Evolutionary conservation across 2,113 vertebrate genomes (phyloP), one percentile per base, ranked within the genome.

Genomic region (Plotosus lineatus): DNA sequence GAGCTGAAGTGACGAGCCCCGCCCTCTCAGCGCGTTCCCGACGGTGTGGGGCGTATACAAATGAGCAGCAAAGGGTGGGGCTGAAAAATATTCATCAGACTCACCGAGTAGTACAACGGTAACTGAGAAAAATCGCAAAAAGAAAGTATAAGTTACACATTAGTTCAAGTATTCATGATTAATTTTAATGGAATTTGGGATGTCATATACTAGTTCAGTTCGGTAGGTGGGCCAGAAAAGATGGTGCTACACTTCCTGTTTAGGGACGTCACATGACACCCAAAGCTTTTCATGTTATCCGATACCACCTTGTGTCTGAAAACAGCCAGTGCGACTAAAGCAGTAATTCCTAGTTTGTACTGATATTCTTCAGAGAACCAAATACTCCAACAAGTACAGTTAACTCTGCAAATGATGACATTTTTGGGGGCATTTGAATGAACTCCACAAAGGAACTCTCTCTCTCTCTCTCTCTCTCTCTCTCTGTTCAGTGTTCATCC

Each of bases 1-100:
- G 44, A 33, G 28, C 26, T 33, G 15, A 48, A 48, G 68, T 50
- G 44, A 71, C 76, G 75, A 75, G 66, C 71, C 83, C 83, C 75
- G 60, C 76, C 83, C 66, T 65, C 71, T 33, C 55, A 55, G 77
- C 68, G 76, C 55, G 44, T 19, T 58, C 75, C 38, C 55, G 53
- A 53, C 58, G n/a, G 7, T n/a, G 19, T 40, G 21, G 79, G 82
- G 85, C 55, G 28, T 19, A 73, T 73, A 51, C 31, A 73, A 51
- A 73, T 73, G 19, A 51, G 69, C 9, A 6, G n/a, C 51, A 28
- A 8, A 36, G 69, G 46, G 69, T 17, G 46, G 69, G 17, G 46
- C 44, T 0, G 11, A 2, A 31, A n/a, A 12, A 17, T 10, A 21
- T n/a, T 66, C 65, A 6, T 11, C 28, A 21, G n/a, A n/a, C n/a